phyloP scores from a whole-genome alignment of 2,797 vertebrate species.

The Lateolabrax maculatus region DNA sequence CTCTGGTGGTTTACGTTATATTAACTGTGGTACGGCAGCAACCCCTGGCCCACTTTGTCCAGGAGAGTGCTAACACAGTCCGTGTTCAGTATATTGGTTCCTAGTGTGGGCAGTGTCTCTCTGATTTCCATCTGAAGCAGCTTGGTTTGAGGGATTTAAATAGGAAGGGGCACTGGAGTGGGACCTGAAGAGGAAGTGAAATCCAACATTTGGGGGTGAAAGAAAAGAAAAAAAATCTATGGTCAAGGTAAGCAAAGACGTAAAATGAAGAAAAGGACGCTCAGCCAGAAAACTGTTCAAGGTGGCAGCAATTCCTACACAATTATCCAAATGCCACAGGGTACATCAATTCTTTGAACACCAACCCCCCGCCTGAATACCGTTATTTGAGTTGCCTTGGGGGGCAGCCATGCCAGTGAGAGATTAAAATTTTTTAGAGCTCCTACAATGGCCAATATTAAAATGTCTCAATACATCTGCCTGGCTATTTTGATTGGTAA shows the following conservation, averaged over 20 bases:
- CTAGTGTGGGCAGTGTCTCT: not conserved
- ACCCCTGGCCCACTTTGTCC: constrained; percentile 41
- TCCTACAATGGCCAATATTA: constrained; percentile 99
- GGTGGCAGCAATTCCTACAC: constrained; percentile 79
- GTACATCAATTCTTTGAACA: constrained; percentile 77
- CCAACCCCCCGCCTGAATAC: constrained; percentile 64
- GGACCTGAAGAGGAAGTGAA: constrained; percentile 6
- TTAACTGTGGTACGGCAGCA: constrained; percentile 31
- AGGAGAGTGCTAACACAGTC: constrained; percentile 10
- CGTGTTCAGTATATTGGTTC: constrained; percentile 11
- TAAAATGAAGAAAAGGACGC: constrained; percentile 49
- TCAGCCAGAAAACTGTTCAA: constrained; percentile 67
- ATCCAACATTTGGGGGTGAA: constrained; percentile 3
- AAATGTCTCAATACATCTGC: constrained; percentile 99
- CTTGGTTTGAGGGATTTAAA: constrained; percentile 19
- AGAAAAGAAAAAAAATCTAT: constrained; percentile 27
- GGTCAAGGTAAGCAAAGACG: constrained; percentile 46
- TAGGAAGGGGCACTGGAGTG: not conserved
- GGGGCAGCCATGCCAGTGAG: constrained; percentile 94
- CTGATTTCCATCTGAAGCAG: constrained; percentile 32
- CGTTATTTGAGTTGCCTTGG: constrained; percentile 91
- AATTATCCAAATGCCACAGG: constrained; percentile 82
- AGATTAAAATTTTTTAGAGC: constrained; percentile 97
- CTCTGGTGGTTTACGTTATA: constrained; percentile 72
- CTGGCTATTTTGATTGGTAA: constrained; percentile 99